phyloP scores from a whole-genome alignment of 2,113 vertebrate species.

The Psilopsiagon aurifrons region DNA sequence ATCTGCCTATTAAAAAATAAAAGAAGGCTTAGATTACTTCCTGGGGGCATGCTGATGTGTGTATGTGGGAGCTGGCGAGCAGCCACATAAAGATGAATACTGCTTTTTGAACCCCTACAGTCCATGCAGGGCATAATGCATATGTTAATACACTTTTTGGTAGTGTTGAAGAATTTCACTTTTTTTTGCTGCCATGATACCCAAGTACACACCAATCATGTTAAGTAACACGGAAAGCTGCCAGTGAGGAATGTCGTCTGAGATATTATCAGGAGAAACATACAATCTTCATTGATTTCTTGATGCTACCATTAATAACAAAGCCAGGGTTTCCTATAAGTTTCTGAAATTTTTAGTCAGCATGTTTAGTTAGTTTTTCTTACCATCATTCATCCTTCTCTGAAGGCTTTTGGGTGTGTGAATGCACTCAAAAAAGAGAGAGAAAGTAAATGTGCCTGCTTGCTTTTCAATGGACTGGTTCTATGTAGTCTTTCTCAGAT shows the following conservation, averaged over 20 bases:
- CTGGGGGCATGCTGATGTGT: neutral
- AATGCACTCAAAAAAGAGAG: neutral
- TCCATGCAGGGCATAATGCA: neutral
- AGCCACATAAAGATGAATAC: neutral
- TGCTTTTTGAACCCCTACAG: neutral
- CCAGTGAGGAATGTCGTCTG: neutral
- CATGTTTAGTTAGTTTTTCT: neutral
- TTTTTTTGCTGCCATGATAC: neutral
- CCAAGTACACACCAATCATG: neutral
- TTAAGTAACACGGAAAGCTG: neutral
- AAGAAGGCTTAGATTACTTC: neutral
- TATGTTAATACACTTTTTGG: neutral
- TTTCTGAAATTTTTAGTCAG: neutral
- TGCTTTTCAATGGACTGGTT: neutral
- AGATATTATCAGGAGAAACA: conserved; percentile 18
- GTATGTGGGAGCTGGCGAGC: neutral
- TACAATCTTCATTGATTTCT: conserved; percentile 52
- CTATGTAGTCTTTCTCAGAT: neutral
- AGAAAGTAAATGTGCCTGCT: neutral
- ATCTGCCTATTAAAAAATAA: neutral
- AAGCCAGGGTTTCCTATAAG: neutral
- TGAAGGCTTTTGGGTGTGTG: neutral
- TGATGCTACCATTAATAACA: conserved; percentile 35
- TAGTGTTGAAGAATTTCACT: neutral
- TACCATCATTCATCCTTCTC: neutral